These are phyloP conservation scores for Eumaeus atala DNA, from an alignment of 1,140 invertebrate species.

Conservation along the genomic window DNA sequence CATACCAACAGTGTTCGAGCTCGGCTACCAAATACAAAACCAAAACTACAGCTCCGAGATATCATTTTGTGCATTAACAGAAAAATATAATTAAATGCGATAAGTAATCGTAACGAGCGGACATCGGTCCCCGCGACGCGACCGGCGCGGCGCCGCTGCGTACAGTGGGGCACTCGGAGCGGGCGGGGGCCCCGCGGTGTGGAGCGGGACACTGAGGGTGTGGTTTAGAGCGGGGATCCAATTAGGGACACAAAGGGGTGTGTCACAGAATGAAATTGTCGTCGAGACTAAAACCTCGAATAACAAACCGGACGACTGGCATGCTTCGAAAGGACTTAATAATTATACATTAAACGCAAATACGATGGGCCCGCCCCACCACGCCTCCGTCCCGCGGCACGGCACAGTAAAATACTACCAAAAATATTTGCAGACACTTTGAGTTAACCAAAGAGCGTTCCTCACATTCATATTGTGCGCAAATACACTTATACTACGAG, in stretches of 20 bases:
- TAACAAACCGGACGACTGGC: too few species aligned
- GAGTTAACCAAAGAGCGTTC: conserved; percentile 28
- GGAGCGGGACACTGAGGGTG: too few species aligned
- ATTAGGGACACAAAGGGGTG: too few species aligned
- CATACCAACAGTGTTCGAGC: conserved; percentile 14
- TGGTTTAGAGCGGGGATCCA: too few species aligned
- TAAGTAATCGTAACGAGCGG: conserved; percentile 18
- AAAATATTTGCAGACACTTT: conserved; percentile 43
- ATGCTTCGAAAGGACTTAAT: too few species aligned
- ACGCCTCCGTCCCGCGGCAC: neutral
- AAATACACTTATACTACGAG: conserved; percentile 59
- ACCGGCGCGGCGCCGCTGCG: conserved; percentile 15
- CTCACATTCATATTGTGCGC: conserved; percentile 59
- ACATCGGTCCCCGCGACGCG: conserved; percentile 19
- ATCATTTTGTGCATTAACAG: neutral
- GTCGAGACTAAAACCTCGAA: too few species aligned
- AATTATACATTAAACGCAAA: neutral
- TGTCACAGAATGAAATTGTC: too few species aligned
- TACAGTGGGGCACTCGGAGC: too few species aligned
- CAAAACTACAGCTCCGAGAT: neutral
- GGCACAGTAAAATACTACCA: conserved; percentile 38
- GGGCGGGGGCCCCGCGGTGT: too few species aligned
- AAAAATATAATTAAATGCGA: conserved; percentile 11
- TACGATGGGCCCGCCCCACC: neutral
- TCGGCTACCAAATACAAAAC: neutral